These are phyloP conservation scores for Notodonta ziczac DNA, from an alignment of 2,888 invertebrate genomes.

Conservation along the genomic window DNA sequence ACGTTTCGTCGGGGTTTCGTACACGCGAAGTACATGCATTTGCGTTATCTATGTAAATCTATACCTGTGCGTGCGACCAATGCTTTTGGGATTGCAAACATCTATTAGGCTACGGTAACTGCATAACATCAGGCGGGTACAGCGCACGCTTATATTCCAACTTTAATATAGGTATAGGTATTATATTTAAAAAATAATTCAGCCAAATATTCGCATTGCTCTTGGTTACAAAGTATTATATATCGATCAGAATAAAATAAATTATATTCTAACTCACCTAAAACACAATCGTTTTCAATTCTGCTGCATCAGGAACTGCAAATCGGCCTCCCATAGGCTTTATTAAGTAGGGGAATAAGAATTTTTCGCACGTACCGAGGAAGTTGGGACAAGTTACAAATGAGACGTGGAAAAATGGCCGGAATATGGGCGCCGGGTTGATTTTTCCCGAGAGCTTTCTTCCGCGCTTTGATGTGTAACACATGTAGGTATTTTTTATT, in stretches of 20 bases:
- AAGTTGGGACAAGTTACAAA: conserved; percentile 73
- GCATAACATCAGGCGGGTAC: too few relatives aligned
- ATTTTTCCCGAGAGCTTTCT: conserved; percentile 62
- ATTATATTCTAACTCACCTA: conserved; percentile 14
- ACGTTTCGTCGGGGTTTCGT: too few relatives aligned
- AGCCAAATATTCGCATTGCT: too few relatives aligned
- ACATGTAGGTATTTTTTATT: conserved; percentile 56
- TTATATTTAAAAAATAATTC: too few relatives aligned
- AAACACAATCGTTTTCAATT: conserved; percentile 26
- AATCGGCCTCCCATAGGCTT: conserved; percentile 49
- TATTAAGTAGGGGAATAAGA: conserved; percentile 56
- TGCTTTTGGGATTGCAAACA: too few relatives aligned
- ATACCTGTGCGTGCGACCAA: too few relatives aligned
- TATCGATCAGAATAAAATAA: conserved; percentile 7
- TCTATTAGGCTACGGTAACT: too few relatives aligned
- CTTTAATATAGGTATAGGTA: too few relatives aligned
- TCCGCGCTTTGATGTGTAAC: conserved; percentile 51
- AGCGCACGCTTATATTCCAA: too few relatives aligned
- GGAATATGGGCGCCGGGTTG: conserved; percentile 74
- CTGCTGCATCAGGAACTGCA: conserved; percentile 42
- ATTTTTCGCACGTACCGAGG: conserved; percentile 64
- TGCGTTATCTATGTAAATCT: too few relatives aligned
- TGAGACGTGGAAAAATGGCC: conserved; percentile 76
- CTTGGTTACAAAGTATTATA: too few relatives aligned
- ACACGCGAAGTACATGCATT: too few relatives aligned